Conservation (phyloP, 2,888 invertebrate species). For the Diplazon laetatorius region DNA sequence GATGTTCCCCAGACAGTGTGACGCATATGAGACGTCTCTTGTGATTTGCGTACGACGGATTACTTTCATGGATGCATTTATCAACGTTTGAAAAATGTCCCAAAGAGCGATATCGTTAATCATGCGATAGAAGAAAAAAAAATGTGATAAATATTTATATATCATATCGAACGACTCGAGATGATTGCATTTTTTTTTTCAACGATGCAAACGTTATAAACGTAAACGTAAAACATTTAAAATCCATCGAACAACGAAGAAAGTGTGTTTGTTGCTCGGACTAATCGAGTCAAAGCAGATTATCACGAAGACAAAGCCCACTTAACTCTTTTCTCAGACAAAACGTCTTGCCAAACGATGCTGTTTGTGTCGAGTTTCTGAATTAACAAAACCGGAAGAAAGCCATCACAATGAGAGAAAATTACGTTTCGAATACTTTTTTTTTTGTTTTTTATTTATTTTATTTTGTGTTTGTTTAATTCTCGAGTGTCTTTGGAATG, state of each 20-base stretch:
- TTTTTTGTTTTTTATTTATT: too few relatives aligned
- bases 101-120: constrained; percentile 24
- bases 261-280: constrained; percentile 20
- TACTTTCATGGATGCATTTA: constrained; percentile 6
- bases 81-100: background rate
- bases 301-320: constrained; percentile 53
- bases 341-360: constrained; percentile 1
- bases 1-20: constrained; percentile 20
- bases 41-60: constrained; percentile 57
- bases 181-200: background rate
- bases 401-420: constrained; percentile 58
- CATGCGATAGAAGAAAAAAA: too few relatives aligned
- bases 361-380: constrained; percentile 26
- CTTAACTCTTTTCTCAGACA: constrained; percentile 26
- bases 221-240: constrained; percentile 35
- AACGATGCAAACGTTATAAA: too few relatives aligned
- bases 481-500: constrained; percentile 45
- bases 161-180: constrained; percentile 16
- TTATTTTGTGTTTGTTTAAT: constrained; percentile 61
- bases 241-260: constrained; percentile 13
- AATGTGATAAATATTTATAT: background rate
- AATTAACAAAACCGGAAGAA: constrained; percentile 30
- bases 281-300: constrained; percentile 42
- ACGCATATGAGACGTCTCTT: constrained; percentile 32
- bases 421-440: constrained; percentile 64